These are phyloP conservation scores for Nebria salina DNA, from an alignment of 2,888 invertebrate species.

Conservation along the genomic window DNA sequence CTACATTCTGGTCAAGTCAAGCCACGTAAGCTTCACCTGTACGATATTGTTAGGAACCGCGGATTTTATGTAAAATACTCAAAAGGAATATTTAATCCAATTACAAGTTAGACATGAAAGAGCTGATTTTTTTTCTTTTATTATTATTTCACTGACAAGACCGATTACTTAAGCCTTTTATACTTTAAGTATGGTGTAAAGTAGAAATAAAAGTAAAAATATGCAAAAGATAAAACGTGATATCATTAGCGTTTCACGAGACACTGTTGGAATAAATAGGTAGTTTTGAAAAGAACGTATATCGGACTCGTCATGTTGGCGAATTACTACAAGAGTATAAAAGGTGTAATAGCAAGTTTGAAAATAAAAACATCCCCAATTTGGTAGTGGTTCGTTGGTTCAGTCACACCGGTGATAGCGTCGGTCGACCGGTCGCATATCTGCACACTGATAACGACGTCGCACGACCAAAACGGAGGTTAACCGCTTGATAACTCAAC, in stretches of 20 bases:
- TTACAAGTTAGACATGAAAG: no score
- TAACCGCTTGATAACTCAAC: conserved; percentile 1
- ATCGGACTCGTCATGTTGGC: background rate
- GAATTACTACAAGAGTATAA: background rate
- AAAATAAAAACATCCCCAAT: no score
- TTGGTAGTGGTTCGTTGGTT: no score
- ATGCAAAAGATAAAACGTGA: background rate
- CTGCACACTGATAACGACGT: conserved; percentile 1
- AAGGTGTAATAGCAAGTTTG: background rate
- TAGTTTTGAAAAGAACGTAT: background rate
- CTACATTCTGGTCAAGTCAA: no score
- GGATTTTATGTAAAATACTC: no score
- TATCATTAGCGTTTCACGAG: background rate
- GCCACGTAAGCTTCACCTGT: no score
- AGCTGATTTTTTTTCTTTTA: no score
- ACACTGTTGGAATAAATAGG: background rate
- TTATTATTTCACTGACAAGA: no score
- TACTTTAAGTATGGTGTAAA: background rate
- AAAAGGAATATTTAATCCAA: no score
- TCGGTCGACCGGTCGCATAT: background rate
- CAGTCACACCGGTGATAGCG: no score
- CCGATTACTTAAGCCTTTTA: no score
- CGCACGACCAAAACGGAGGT: background rate
- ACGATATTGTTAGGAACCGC: no score
- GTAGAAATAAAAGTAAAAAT: background rate